Conservation (phyloP, 2,797 vertebrate species). For the Darevskia mixta region DNA sequence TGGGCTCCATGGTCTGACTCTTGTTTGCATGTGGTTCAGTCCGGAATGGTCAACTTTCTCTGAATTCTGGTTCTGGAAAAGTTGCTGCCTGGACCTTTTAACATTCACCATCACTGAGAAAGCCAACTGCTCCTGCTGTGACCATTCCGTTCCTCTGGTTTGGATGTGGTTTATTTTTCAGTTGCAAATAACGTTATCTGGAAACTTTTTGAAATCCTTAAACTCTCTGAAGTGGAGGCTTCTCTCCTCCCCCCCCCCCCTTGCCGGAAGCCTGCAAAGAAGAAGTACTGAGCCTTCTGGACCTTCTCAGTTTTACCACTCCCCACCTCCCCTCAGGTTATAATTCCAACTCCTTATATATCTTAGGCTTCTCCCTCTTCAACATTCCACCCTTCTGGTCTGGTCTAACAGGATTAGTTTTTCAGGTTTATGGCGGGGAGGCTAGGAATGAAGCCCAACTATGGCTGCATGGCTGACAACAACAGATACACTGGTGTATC, state of each 20-base stretch:
- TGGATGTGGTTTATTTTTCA: not conserved
- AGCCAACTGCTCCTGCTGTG: not conserved
- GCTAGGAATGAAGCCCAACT: not conserved
- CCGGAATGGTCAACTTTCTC: not conserved
- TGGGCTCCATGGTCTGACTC: not conserved
- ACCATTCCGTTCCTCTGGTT: not conserved
- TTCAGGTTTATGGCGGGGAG: not conserved
- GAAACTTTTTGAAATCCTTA: not conserved
- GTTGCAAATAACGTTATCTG: not conserved
- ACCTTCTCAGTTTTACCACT: not conserved
- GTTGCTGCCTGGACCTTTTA: too few species aligned
- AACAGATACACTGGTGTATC: too few species aligned
- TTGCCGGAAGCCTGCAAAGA: not conserved
- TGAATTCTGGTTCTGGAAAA: not conserved
- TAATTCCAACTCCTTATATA: not conserved
- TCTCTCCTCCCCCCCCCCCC: not conserved
- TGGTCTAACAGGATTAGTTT: slow-evolving; percentile 7
- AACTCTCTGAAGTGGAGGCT: too few species aligned
- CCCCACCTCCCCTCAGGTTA: not conserved
- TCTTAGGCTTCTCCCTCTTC: too few species aligned
- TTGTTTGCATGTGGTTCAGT: too few species aligned
- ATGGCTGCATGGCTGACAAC: not conserved
- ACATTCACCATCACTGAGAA: rapidly evolving
- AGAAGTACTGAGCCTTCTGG: too few species aligned
- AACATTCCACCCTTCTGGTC: slow-evolving; percentile 14